Evolutionary conservation across 2,113 vertebrate genomes (phyloP).

Genomic region (Amphiprion percula): DNA sequence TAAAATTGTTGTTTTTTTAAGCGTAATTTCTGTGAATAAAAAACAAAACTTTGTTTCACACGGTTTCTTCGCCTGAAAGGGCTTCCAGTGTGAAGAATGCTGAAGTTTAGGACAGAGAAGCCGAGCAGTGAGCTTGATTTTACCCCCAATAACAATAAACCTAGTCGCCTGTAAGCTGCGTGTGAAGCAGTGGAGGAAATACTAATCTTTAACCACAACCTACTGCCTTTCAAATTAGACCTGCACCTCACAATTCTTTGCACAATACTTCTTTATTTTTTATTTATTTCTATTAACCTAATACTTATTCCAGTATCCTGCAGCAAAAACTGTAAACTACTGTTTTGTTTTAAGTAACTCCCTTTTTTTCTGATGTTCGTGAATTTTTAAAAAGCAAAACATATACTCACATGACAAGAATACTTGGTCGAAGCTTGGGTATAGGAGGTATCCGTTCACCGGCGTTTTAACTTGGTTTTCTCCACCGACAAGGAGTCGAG

Average conservation of each 20-base stretch:
- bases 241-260: background rate
- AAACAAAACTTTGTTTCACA: background rate
- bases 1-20: background rate
- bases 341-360: background rate
- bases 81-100: constrained; percentile 9
- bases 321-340: background rate
- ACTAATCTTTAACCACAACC: constrained; percentile 4
- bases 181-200: constrained; percentile 17
- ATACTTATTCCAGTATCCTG: background rate
- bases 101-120: constrained; percentile 8
- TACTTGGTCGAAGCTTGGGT: constrained; percentile 11
- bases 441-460: constrained; percentile 33
- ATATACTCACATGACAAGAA: constrained; percentile 59
- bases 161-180: constrained; percentile 17
- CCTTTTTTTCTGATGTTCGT: no score
- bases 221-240: background rate
- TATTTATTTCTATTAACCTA: background rate
- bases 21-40: background rate
- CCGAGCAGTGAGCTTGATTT: constrained; percentile 28
- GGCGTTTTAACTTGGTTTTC: constrained; percentile 29
- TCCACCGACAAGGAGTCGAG: constrained; percentile 19
- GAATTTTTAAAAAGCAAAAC: background rate
- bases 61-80: background rate
- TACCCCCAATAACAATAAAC: constrained; percentile 58
- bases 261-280: background rate